These are phyloP conservation scores for Pissodes strobi DNA, from an alignment of 1,140 invertebrate species.

Conservation along the genomic window DNA sequence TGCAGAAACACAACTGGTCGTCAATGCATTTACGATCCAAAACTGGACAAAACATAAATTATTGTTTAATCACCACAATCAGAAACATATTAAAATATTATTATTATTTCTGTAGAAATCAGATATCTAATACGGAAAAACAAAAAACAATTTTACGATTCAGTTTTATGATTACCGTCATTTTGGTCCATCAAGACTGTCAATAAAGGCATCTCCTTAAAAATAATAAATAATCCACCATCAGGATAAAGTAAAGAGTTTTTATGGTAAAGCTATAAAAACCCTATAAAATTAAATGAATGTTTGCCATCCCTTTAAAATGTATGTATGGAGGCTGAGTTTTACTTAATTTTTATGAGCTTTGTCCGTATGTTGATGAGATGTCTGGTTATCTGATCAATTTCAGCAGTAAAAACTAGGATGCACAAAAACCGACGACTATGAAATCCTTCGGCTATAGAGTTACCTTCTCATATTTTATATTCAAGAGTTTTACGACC, in stretches of 20 bases:
- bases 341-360: no score
- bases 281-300: conserved; percentile 18
- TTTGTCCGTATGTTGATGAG: no score
- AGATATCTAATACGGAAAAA: conserved; percentile 11
- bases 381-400: no score
- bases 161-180: conserved; percentile 9
- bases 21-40: background rate
- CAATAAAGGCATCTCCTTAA: conserved; percentile 18
- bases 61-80: background rate
- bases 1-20: no score
- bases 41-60: background rate
- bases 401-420: no score
- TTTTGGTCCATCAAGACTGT: conserved; percentile 7
- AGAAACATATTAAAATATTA: background rate
- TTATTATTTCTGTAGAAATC: conserved; percentile 11
- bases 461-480: no score
- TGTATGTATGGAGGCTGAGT: no score
- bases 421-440: no score
- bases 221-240: conserved; percentile 19
- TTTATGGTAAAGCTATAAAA: conserved; percentile 21
- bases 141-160: background rate
- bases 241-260: conserved; percentile 1
- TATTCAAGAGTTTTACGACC: no score
- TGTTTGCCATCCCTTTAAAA: no score
- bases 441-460: no score